Conservation (phyloP, 2,797 vertebrate genomes). For the Characodon lateralis region DNA sequence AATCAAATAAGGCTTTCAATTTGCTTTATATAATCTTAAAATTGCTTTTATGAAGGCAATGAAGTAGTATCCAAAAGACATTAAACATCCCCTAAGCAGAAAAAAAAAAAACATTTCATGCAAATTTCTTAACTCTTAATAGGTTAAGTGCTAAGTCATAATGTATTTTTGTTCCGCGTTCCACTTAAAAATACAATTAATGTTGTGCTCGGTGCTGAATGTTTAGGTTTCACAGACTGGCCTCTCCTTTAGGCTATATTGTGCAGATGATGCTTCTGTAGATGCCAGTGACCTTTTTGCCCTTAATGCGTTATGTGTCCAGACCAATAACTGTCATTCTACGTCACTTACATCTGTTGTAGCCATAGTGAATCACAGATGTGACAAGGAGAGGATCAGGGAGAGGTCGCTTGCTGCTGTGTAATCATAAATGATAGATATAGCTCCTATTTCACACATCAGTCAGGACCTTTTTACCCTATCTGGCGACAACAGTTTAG, state of each 20-base stretch:
- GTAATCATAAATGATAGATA: constrained; percentile 51
- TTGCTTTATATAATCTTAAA: not conserved
- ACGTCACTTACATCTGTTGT: constrained; percentile 52
- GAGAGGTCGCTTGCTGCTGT: constrained; percentile 28
- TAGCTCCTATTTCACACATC: constrained; percentile 66
- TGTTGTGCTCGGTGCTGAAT: not conserved
- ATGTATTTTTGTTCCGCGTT: not conserved
- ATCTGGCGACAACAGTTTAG: constrained; percentile 44
- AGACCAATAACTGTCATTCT: constrained; percentile 65
- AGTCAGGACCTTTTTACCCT: constrained; percentile 56
- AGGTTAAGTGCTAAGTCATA: not conserved
- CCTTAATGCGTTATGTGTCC: constrained; percentile 62
- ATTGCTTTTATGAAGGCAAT: too few species aligned
- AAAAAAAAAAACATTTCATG: not conserved
- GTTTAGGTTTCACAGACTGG: constrained; percentile 27
- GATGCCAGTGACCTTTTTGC: constrained; percentile 54
- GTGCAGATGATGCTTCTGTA: constrained; percentile 49
- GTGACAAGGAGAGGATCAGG: constrained; percentile 6
- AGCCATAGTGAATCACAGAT: constrained; percentile 25
- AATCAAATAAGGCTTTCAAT: not conserved
- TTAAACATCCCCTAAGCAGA: not conserved
- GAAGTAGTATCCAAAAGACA: not conserved
- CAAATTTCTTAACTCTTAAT: not conserved
- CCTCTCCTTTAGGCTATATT: constrained; percentile 33
- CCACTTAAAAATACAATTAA: not conserved